These are phyloP conservation scores for Gobius niger DNA, from an alignment of 2,113 vertebrate species.

Conservation along the genomic window DNA sequence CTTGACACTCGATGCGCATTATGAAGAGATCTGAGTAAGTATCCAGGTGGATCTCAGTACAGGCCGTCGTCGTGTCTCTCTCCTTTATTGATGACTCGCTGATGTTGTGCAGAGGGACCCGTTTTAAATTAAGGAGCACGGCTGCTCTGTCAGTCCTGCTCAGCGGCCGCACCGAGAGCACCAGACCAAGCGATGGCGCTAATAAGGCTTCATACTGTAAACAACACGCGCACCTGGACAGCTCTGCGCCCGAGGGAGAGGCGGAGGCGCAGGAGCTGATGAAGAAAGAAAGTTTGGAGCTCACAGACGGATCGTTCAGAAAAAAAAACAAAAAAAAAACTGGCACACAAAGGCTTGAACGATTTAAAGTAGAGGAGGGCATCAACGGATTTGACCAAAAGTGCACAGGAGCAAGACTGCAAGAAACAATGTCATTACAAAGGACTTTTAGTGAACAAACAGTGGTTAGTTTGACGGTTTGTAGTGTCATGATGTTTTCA, in stretches of 20 bases:
- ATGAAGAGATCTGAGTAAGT: too few relatives aligned
- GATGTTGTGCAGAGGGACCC: conserved; percentile 60
- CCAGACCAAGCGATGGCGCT: conserved; percentile 63
- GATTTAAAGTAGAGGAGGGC: too few relatives aligned
- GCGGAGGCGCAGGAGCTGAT: conserved; percentile 36
- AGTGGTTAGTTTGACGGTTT: too few relatives aligned
- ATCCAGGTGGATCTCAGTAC: too few relatives aligned
- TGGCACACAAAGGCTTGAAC: too few relatives aligned
- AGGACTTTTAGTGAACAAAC: too few relatives aligned
- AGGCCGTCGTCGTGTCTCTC: background rate
- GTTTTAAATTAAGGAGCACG: conserved; percentile 74
- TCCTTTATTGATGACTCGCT: conserved; percentile 75
- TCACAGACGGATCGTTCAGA: background rate
- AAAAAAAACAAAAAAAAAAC: too few relatives aligned
- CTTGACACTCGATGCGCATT: too few relatives aligned
- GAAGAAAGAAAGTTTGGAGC: conserved; percentile 33
- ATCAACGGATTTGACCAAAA: too few relatives aligned
- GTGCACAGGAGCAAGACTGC: too few relatives aligned
- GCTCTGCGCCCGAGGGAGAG: conserved; percentile 35
- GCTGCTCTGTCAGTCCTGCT: conserved; percentile 74
- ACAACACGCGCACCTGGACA: conserved; percentile 76
- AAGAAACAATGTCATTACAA: too few relatives aligned
- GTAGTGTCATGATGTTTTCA: too few relatives aligned
- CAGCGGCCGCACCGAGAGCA: conserved; percentile 61
- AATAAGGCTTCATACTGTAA: conserved; percentile 76